Percentiles rank a stretch among this genome's conserved stretches.
phyloP scores from a whole-genome alignment of 1,140 invertebrate species.

The Drosophila pectinifera region DNA sequence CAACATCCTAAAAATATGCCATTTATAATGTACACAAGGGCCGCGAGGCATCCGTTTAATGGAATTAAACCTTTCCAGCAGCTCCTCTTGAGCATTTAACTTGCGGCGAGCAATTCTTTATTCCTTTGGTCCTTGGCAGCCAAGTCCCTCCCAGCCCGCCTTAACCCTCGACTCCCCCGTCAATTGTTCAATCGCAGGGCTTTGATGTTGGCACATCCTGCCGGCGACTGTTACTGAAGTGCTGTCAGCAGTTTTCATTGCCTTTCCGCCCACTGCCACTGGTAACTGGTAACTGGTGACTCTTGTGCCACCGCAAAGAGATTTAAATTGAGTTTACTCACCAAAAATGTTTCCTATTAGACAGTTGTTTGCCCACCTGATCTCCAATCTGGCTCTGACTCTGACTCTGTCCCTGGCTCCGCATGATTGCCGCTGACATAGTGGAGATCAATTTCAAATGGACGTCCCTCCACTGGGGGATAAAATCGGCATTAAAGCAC shows the following conservation, averaged over 20 bases:
- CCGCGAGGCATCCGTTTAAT: slow-evolving; percentile 3
- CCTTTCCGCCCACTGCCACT: background rate
- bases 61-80: slow-evolving; percentile 12
- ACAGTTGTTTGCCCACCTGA: slow-evolving; percentile 23
- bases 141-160: background rate
- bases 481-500: no score
- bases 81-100: background rate
- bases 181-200: slow-evolving; percentile 36
- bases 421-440: slow-evolving; percentile 21
- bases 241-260: slow-evolving; percentile 23
- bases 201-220: slow-evolving; percentile 45
- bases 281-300: no score
- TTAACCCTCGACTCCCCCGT: background rate
- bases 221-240: slow-evolving; percentile 34
- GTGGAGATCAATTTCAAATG: background rate
- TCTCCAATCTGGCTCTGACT: background rate
- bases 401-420: background rate
- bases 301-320: slow-evolving; percentile 34
- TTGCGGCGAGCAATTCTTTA: slow-evolving; percentile 8
- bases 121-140: slow-evolving; percentile 10
- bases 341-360: slow-evolving; percentile 23
- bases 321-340: slow-evolving; percentile 45
- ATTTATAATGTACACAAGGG: background rate
- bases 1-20: slow-evolving; percentile 5
- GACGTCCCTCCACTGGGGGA: no score